Evolutionary conservation across 2,888 invertebrate species (phyloP).

Genomic region (Pasiphila rectangulata): DNA sequence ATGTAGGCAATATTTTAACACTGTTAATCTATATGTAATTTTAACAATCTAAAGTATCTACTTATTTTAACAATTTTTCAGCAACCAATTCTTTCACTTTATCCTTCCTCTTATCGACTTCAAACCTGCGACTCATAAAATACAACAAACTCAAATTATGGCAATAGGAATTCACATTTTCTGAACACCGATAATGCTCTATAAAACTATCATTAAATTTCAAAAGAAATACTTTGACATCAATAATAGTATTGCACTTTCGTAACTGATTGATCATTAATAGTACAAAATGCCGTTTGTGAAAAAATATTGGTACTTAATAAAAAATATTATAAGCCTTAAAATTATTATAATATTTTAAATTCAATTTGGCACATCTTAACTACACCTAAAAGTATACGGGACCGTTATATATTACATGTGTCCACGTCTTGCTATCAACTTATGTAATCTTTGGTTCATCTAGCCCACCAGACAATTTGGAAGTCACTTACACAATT

Average conservation of each 20-base stretch:
- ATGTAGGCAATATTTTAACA: constrained; percentile 81
- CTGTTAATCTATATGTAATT: constrained; percentile 79
- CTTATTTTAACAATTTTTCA: constrained; percentile 68
- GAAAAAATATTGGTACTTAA: constrained; percentile 58
- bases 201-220: constrained; percentile 45
- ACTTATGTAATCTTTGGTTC: constrained; percentile 76
- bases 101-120: constrained; percentile 17
- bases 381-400: constrained; percentile 50
- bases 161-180: constrained; percentile 77
- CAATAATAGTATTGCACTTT: constrained; percentile 59
- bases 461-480: constrained; percentile 74
- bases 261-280: constrained; percentile 50
- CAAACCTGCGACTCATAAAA: constrained; percentile 36
- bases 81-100: constrained; percentile 33
- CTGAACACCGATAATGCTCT: constrained; percentile 41
- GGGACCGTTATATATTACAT: constrained; percentile 71
- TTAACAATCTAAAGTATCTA: constrained; percentile 73
- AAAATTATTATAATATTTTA: constrained; percentile 48
- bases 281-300: constrained; percentile 64
- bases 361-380: constrained; percentile 61
- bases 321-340: constrained; percentile 46
- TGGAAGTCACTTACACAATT: constrained; percentile 56
- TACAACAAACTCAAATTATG: constrained; percentile 69
- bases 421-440: constrained; percentile 53
- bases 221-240: constrained; percentile 57